Evolutionary conservation across 2,113 vertebrate species (phyloP), one percentile per base, ranked within the genome.

Genomic region (Dunckerocampus dactyliophorus): DNA sequence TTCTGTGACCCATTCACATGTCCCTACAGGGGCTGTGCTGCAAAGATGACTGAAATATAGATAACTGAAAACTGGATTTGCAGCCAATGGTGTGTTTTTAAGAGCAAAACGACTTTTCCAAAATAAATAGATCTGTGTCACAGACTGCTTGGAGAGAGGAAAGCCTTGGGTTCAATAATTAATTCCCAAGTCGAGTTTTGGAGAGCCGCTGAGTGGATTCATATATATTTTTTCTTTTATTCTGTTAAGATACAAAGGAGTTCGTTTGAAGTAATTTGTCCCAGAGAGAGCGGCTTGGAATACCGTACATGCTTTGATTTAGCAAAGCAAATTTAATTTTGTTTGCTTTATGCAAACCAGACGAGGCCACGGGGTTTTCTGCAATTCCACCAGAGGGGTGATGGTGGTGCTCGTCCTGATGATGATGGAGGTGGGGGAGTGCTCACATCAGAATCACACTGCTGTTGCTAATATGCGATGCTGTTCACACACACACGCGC

Each of bases 201-300:
- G 92, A 93, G 93, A 93, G 92, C 89, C 92, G 91, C 93, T 96
- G 94, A 98, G 96, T 95, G 93, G 95, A 90, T 93, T 94, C 93
- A 93, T 94, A 91, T 68, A 74, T 83, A 82, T 80, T 93, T 91
- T 54, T 65, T 74, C 71, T 79, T 61, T 74, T 75, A 95, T 95
- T 98, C 93, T 94, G 93, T 95, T 96, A 94, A 95, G 95, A 94
- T 97, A 98, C 94, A 98, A 95, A 97, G 94, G 93, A 94, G 95
- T 95, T 93, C 94, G 93, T 97, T 98, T 98, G 95, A 96, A 98
- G 94, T 99, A 98, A 98, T 99, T 99, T 99, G 95, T 98, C 95
- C 96, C 95, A 90, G 90, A 96, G 96, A 98, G 95, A 97, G 93
- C 87, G 83, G 92, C 93, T 93, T 82, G 86, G 93, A 94, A 94